Percentiles rank a stretch among this genome's conserved stretches.
phyloP scores from a whole-genome alignment of 2,888 invertebrate genomes.

The Eupithecia vulgata region DNA sequence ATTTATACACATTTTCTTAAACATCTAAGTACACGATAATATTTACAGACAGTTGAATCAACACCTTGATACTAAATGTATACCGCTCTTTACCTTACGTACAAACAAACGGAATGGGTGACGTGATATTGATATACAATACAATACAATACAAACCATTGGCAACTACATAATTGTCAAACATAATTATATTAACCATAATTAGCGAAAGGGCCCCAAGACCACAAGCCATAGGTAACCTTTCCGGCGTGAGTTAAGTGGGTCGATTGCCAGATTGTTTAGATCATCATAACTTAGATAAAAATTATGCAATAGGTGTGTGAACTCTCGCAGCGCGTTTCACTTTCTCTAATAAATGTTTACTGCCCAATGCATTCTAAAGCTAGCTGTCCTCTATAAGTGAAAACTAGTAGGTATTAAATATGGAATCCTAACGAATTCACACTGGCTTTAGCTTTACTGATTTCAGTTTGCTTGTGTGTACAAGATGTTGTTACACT shows the following conservation, averaged over 20 bases:
- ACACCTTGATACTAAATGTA: background rate
- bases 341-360: background rate
- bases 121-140: background rate
- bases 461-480: too few species aligned
- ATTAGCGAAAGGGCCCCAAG: background rate
- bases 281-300: background rate
- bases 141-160: background rate
- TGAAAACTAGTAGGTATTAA: background rate
- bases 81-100: background rate
- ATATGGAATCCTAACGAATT: too few species aligned
- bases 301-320: background rate
- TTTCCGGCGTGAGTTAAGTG: background rate
- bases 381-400: background rate
- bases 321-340: background rate
- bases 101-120: background rate
- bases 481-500: too few species aligned
- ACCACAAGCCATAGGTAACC: background rate
- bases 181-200: background rate
- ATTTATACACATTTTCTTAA: background rate
- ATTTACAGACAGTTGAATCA: slow-evolving; percentile 1
- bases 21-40: background rate
- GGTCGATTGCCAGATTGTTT: background rate
- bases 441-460: too few species aligned
- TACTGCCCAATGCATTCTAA: background rate
- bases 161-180: background rate